These are phyloP conservation scores for Caenorhabditis imperialis DNA, from an alignment of 2,888 invertebrate genomes.

Conservation along the genomic window DNA sequence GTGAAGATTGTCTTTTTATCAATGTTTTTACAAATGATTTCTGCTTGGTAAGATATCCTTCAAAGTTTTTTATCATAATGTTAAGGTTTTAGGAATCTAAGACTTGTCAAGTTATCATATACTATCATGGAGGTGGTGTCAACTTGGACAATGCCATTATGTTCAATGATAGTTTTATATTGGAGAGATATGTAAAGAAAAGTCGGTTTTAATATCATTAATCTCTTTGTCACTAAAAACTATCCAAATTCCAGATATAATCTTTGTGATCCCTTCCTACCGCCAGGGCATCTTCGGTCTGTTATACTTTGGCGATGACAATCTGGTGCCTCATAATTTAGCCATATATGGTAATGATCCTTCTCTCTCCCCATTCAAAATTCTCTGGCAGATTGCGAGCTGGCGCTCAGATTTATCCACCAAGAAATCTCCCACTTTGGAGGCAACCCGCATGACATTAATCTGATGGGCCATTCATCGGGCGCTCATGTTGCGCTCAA, in stretches of 20 bases:
- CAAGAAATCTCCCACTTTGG: slow-evolving; percentile 50
- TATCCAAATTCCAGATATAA: too few species aligned
- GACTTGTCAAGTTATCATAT: slow-evolving; percentile 63
- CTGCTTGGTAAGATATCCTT: slow-evolving; percentile 43
- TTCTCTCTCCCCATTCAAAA: slow-evolving; percentile 5
- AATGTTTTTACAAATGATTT: slow-evolving; percentile 41
- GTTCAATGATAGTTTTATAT: slow-evolving; percentile 62
- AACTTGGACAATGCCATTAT: slow-evolving; percentile 61
- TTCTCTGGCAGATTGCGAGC: slow-evolving; percentile 29
- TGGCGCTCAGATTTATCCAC: slow-evolving; percentile 38
- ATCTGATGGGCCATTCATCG: slow-evolving; percentile 46
- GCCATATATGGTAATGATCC: slow-evolving; percentile 65
- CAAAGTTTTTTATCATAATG: not conserved
- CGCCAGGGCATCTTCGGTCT: slow-evolving; percentile 68
- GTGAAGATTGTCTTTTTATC: slow-evolving; percentile 46
- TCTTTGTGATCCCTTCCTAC: slow-evolving; percentile 66
- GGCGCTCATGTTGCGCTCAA: slow-evolving; percentile 32
- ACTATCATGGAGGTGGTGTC: slow-evolving; percentile 66
- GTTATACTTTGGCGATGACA: slow-evolving; percentile 60
- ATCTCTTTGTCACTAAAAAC: too few species aligned
- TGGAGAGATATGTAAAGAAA: slow-evolving; percentile 59
- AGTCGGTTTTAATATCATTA: too few species aligned
- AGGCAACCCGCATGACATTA: slow-evolving; percentile 33
- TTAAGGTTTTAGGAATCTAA: not conserved
- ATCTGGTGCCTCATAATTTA: slow-evolving; percentile 59